Base-by-base conservation (phyloP, 2,113 vertebrate species). In the Raja brachyura region DNA sequence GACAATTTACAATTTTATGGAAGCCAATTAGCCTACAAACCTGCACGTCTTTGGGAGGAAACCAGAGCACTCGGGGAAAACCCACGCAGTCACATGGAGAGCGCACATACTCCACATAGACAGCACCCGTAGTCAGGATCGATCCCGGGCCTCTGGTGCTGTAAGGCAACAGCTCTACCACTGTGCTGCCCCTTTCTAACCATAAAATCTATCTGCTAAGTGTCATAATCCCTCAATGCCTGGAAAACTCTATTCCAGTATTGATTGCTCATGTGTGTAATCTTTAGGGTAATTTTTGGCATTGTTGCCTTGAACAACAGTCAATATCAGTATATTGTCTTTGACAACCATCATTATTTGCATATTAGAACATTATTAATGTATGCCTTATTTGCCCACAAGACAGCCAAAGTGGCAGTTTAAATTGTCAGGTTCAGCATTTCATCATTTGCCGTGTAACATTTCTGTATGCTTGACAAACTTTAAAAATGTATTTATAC, bases 401-500 rank as follows among this genome's bases (percentile, higher is more conserved):
- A 74, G 90, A 73, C 63, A 73, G 33, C 39, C 33, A 92, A 92
- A 92, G 90, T 92, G 68, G 66, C 90, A 74, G 33, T 73, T 92
- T 92, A 92, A 92, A 92, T 73, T 92, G 90, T 73, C 20, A 48
- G 90, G 90, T 73, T 92, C 90, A 92, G 70, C 68, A 28, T 92
- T 92, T 73, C 68, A 92, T 92, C 90, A 73, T 92, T 73, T 73
- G 16, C 33, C 66, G 28, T 59, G 90, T 73, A 92, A 74, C 66
- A 92, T 92, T 92, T 92, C 68, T 73, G 8, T 92, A 54, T 92
- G 90, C 66, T 92, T 93, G 94, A 93, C 94, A 96, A 95, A 94
- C 96, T 96, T 96, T 96, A 96, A 96, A 90, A 78, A 70, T 93
- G 86, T 59, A 79, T 94, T 93, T 83, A 93, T 93, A 94, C 63